Base-by-base conservation (phyloP, 1,140 invertebrate genomes). In the Melipona quadrifasciata region DNA sequence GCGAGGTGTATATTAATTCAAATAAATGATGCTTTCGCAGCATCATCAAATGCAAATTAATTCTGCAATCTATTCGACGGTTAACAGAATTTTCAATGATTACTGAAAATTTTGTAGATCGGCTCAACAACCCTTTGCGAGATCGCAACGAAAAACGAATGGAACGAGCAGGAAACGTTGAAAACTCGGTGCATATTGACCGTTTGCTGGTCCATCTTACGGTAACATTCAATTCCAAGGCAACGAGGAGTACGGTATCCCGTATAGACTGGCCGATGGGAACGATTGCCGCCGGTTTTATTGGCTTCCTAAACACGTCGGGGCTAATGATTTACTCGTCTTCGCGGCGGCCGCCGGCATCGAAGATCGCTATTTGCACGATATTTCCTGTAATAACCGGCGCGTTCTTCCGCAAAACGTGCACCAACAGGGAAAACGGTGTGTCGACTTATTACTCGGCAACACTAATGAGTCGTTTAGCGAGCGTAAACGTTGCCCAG, bases 151-250 rank as follows among this genome's bases (percentile, higher is more conserved):
- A 39, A 68, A 12, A 39, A 68, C 21, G 34, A 39, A 68, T 3
- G 34, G 17, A 11, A 11, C 17, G 65, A 67, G 17, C 14, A 67
- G 8, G 16, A 27, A 34, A 67, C 27, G 21, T 19, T 27, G 61
- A 17, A 58, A 21, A 67, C 51, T 47, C 19, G 61, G 27, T 21
- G 39, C 57, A 39, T 34, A n/a, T 10, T 64, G 31, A 17, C n/a
- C 27, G 55, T 21, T 47, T 51, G 6, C 27, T 65, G 57, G 75
- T 57, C 75, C 14, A 72, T n/a, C 67, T 65, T 65, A 86, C 34
- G 34, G 77, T 39, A 73, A 82, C 81, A 82, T 87, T 86, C 79
- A 77, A 87, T 87, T 77, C 64, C 39, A n/a, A 61, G 39, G 19
- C 47, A 57, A 8, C 55, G 19, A 39, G 16, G 57, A 39, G 27